These are phyloP conservation scores for Formicarius rufipectus DNA, from an alignment of 2,113 vertebrate species.

Conservation along the genomic window DNA sequence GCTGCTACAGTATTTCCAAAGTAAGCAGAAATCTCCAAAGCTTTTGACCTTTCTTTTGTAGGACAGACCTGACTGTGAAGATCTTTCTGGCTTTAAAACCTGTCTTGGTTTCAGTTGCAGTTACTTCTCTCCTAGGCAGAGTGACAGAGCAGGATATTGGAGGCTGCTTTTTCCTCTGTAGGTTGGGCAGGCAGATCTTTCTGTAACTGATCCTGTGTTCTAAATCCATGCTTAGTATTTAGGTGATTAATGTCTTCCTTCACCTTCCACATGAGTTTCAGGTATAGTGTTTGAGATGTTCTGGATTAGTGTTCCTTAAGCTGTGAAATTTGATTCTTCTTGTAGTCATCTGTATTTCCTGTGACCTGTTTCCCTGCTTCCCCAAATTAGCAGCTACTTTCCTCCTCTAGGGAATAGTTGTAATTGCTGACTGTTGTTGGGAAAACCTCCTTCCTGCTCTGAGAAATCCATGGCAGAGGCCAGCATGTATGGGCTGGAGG, in stretches of 20 bases:
- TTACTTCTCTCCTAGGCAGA: not conserved
- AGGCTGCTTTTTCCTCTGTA: rapidly evolving
- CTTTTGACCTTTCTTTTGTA: not conserved
- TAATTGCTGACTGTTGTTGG: not conserved
- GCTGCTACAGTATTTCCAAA: not conserved
- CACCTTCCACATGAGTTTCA: not conserved
- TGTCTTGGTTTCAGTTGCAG: not conserved
- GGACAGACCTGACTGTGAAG: not conserved
- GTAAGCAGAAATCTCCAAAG: not conserved
- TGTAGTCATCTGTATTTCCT: not conserved
- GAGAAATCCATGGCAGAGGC: not conserved
- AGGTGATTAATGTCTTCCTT: not conserved
- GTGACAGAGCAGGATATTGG: not conserved
- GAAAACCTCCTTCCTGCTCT: not conserved
- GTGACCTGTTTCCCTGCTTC: not conserved
- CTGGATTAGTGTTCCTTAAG: not conserved
- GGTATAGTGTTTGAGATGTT: not conserved
- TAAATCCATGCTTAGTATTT: not conserved
- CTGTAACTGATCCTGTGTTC: not conserved
- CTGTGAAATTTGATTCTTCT: not conserved
- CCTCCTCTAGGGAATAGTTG: not conserved
- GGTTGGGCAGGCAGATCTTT: not conserved
- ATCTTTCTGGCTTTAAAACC: not conserved
- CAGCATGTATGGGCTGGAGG: not conserved
- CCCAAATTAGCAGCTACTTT: not conserved